Percentiles rank a stretch among this genome's conserved stretches.
Conservation (phyloP, 2,797 vertebrate species). For the Danio aesculapii region DNA sequence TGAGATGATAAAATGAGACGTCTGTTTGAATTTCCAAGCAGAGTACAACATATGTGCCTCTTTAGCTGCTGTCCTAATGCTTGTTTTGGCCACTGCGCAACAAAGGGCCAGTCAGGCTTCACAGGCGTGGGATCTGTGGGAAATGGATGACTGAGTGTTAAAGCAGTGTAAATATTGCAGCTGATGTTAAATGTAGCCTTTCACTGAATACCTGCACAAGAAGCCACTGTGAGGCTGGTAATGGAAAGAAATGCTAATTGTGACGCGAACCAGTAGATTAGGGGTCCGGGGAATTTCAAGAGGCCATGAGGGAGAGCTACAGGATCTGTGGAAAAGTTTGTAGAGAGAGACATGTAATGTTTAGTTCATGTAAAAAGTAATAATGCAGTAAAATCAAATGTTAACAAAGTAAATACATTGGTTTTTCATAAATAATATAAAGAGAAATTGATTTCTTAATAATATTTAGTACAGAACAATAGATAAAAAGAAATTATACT, state of each 20-base stretch:
- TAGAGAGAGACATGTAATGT: not conserved
- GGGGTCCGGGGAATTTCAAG: not conserved
- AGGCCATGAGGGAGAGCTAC: not conserved
- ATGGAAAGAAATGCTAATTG: not conserved
- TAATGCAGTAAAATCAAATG: not conserved
- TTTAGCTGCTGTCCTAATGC: not conserved
- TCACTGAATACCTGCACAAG: conserved; percentile 1
- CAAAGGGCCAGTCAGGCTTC: conserved; percentile 29
- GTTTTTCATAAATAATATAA: too few species aligned
- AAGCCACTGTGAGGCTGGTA: not conserved
- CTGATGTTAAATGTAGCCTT: conserved; percentile 21
- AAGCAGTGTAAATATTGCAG: not conserved
- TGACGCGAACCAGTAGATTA: not conserved
- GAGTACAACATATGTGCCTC: too few species aligned
- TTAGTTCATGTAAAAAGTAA: not conserved
- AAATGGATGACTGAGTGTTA: conserved; percentile 1
- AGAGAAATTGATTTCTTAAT: too few species aligned
- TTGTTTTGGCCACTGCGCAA: conserved; percentile 14
- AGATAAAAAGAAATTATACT: too few species aligned
- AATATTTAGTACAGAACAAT: too few species aligned
- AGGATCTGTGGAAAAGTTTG: not conserved
- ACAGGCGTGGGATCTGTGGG: not conserved
- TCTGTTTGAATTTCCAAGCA: conserved; percentile 21
- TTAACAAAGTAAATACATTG: not conserved
- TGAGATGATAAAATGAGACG: conserved; percentile 24